A percentile compares a stretch with the other conserved stretches of the same genome.
Conservation (phyloP, 2,113 vertebrate species). For the Esox niger region DNA sequence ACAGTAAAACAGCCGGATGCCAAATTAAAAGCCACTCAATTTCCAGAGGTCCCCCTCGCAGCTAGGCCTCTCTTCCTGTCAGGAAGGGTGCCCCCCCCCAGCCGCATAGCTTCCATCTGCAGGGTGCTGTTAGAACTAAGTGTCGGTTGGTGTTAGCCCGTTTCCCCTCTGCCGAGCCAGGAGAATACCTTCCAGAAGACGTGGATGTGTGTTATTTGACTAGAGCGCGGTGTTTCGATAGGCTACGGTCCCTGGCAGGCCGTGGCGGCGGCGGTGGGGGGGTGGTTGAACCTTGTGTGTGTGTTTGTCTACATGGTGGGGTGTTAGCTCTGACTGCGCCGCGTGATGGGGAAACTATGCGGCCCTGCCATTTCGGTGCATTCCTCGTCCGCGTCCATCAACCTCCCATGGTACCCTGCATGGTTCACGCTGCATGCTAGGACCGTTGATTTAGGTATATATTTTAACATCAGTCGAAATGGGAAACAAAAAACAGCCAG, state of each 20-base stretch:
- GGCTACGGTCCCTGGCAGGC: not conserved
- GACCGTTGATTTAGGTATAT: too few species aligned
- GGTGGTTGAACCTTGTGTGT: slow-evolving; percentile 17
- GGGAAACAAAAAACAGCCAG: not conserved
- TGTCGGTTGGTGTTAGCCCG: slow-evolving; percentile 87
- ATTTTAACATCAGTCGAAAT: not conserved
- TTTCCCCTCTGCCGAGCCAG: slow-evolving; percentile 79
- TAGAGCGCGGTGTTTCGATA: slow-evolving; percentile 7
- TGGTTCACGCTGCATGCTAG: not conserved
- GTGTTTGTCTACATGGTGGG: slow-evolving; percentile 66
- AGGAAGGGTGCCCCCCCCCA: slow-evolving; percentile 80
- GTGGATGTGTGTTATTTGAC: slow-evolving; percentile 71
- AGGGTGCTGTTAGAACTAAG: slow-evolving; percentile 81
- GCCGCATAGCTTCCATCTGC: slow-evolving; percentile 75
- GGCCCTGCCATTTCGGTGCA: not conserved
- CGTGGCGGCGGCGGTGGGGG: not conserved
- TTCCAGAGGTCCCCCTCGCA: slow-evolving; percentile 70
- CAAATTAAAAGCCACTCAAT: slow-evolving; percentile 80
- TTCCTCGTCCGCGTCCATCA: not conserved
- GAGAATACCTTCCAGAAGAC: slow-evolving; percentile 82
- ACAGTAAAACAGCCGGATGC: slow-evolving; percentile 72
- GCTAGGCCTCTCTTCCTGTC: slow-evolving; percentile 70
- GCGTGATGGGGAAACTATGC: not conserved
- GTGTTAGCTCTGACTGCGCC: slow-evolving; percentile 53
- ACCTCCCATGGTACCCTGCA: not conserved